Evolutionary conservation across 2,113 vertebrate genomes (phyloP).

Genomic region (Machaerirhynchus nigripectus): DNA sequence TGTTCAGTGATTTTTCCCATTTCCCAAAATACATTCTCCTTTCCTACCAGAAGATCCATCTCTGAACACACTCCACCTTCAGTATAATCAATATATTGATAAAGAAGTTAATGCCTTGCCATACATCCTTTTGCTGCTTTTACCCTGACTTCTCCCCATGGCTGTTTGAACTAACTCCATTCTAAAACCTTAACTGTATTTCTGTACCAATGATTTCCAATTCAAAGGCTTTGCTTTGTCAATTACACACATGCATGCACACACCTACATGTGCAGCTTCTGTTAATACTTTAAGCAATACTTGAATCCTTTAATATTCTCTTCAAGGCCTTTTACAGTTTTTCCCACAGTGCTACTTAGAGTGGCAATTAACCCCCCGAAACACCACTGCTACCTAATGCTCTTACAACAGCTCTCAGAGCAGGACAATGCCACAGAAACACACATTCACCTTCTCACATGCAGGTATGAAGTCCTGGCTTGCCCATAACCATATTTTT

Average conservation of each 20-base stretch:
- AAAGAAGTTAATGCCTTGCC: background rate
- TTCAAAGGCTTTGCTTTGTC: background rate
- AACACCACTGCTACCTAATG: background rate
- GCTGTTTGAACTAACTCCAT: background rate
- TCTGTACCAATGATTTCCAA: constrained; percentile 25
- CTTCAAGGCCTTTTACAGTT: background rate
- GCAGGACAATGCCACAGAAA: background rate
- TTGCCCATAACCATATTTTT: background rate
- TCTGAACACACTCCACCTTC: background rate
- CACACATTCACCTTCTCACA: background rate
- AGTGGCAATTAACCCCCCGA: background rate
- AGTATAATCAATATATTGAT: background rate
- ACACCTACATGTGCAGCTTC: background rate
- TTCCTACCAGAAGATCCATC: background rate
- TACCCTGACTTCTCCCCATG: background rate
- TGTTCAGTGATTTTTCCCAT: background rate
- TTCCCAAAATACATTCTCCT: background rate
- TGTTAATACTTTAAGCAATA: background rate
- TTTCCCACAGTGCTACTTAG: background rate
- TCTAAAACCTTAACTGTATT: background rate
- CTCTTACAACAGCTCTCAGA: background rate
- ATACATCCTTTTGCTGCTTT: background rate
- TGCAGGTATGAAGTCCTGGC: rapidly evolving
- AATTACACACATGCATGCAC: background rate
- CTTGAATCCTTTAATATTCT: background rate